Percentiles rank a stretch among this genome's conserved stretches.
phyloP scores from a whole-genome alignment of 53 echinoderm and acorn worm genomes.

The Apostichopus leukothele region DNA sequence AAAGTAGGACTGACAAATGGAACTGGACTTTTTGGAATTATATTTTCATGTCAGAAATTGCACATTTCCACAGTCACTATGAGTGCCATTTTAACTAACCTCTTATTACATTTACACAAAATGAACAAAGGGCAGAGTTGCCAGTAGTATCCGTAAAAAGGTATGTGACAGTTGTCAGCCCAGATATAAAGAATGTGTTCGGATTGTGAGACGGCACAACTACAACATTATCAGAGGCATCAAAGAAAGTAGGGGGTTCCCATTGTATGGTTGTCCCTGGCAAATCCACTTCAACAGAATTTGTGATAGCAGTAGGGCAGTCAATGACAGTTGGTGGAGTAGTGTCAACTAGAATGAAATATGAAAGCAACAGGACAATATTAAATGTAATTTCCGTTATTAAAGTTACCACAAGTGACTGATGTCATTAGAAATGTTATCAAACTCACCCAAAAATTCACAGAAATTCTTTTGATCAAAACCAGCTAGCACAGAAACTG shows the following conservation, averaged over 20 bases:
- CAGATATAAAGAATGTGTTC: not conserved
- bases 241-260: constrained; percentile 62
- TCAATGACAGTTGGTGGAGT: constrained; percentile 43
- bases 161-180: constrained; percentile 16
- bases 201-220: not conserved
- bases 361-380: not conserved
- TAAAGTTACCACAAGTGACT: too few species aligned
- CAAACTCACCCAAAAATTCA: too few species aligned
- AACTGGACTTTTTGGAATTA: too few species aligned
- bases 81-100: too few species aligned
- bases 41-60: too few species aligned
- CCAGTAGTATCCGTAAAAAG: not conserved
- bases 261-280: constrained; percentile 25
- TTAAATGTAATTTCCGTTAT: too few species aligned
- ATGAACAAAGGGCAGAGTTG: constrained; percentile 19
- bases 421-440: too few species aligned
- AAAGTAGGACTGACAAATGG: too few species aligned
- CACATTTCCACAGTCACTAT: too few species aligned
- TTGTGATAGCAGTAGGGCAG: constrained; percentile 51
- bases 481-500: too few species aligned
- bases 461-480: too few species aligned
- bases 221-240: constrained; percentile 42
- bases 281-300: constrained; percentile 42
- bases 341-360: constrained; percentile 56
- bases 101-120: constrained; percentile 7